Evolutionary conservation across 2,797 vertebrate species (phyloP).

Genomic region (Ptychobarbus kaznakovi): DNA sequence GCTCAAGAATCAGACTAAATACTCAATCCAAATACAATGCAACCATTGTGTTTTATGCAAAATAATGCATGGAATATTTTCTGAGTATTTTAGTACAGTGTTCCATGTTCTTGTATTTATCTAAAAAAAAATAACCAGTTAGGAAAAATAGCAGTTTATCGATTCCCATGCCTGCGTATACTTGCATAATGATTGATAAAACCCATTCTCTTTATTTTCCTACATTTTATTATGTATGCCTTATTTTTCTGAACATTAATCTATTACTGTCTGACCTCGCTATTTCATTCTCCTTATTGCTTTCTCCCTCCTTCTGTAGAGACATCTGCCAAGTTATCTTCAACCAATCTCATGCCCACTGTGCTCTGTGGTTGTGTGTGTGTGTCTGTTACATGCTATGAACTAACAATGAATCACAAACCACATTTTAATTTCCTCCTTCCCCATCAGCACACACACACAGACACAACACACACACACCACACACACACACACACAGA

Average conservation of each 20-base stretch:
- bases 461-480: neutral
- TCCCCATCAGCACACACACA: conserved; percentile 16
- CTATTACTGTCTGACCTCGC: neutral
- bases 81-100: neutral
- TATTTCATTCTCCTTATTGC: conserved; percentile 1
- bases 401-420: conserved; percentile 54
- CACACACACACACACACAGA: neutral
- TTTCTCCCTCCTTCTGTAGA: conserved; percentile 22
- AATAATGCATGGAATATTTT: neutral
- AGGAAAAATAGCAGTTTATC: neutral
- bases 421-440: conserved; percentile 51
- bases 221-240: neutral
- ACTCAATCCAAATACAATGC: too few relatives aligned
- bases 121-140: neutral
- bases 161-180: neutral
- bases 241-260: conserved; percentile 9
- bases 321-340: conserved; percentile 44
- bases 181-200: neutral
- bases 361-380: conserved; percentile 32
- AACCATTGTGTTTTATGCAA: neutral
- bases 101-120: neutral
- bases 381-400: conserved; percentile 18
- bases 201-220: neutral
- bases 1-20: neutral
- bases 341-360: conserved; percentile 36